phyloP scores from a whole-genome alignment of 2,797 vertebrate species.

The Phoxinus dragarum region DNA sequence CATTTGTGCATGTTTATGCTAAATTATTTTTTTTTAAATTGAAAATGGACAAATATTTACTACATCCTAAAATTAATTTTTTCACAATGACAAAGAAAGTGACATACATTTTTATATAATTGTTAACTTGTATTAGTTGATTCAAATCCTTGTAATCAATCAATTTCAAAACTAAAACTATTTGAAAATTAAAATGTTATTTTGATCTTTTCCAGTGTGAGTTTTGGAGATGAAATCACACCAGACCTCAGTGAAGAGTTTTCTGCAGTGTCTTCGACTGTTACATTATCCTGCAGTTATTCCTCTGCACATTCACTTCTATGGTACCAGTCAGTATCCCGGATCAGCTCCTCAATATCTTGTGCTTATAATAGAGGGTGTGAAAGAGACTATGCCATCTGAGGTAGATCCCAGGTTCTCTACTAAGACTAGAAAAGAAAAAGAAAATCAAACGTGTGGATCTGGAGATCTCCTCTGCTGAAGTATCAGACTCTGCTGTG shows the following conservation, averaged over 20 bases:
- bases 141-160: not conserved
- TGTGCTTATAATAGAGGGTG: not conserved
- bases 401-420: not conserved
- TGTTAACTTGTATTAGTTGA: not conserved
- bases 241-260: not conserved
- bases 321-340: not conserved
- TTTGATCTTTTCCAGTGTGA: not conserved
- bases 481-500: not conserved
- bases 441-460: not conserved
- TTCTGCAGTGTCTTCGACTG: not conserved
- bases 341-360: not conserved
- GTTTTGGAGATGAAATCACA: conserved; percentile 11
- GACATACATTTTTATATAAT: not conserved
- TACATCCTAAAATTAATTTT: not conserved
- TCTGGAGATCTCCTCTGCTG: conserved; percentile 23
- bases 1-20: not conserved
- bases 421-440: not conserved
- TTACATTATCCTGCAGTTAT: conserved; percentile 5
- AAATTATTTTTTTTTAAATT: not conserved
- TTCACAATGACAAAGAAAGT: not conserved
- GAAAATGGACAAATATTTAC: not conserved
- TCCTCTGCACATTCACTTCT: accelerated
- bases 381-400: not conserved
- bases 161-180: not conserved
- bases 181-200: not conserved